Percentiles rank a stretch among this genome's conserved stretches.
phyloP scores from a whole-genome alignment of 2,888 invertebrate genomes.

The Zaprionus bogoriensis region DNA sequence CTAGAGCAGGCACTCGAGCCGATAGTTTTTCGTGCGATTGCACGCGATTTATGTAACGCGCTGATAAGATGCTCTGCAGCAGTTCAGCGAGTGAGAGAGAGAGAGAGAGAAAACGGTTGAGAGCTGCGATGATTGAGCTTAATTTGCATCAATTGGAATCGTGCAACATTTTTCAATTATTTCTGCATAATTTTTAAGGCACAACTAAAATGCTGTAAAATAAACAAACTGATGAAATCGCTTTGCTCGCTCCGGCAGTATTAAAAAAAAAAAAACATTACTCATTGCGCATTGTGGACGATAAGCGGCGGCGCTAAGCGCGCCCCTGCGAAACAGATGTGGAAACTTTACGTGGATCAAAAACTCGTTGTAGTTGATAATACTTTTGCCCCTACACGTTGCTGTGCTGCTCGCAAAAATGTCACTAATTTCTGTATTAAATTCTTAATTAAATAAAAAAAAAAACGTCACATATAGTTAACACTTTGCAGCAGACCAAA shows the following conservation, averaged over 20 bases:
- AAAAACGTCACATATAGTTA: slow-evolving; percentile 60
- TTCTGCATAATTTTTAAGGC: slow-evolving; percentile 9
- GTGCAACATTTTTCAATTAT: slow-evolving; percentile 29
- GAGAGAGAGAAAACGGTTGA: slow-evolving; percentile 2
- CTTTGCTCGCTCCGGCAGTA: slow-evolving; percentile 19
- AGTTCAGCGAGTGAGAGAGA: neutral
- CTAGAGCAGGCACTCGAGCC: slow-evolving; percentile 34
- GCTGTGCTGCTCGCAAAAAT: slow-evolving; percentile 38
- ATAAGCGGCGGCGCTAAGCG: neutral
- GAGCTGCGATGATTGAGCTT: slow-evolving; percentile 52
- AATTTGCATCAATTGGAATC: slow-evolving; percentile 55
- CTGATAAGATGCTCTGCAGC: neutral
- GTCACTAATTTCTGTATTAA: slow-evolving; percentile 56
- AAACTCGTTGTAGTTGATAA: slow-evolving; percentile 43
- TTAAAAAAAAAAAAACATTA: slow-evolving; percentile 21
- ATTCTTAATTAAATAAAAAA: slow-evolving; percentile 57
- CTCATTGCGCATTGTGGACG: slow-evolving; percentile 11
- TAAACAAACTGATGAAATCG: slow-evolving; percentile 1
- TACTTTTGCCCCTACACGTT: slow-evolving; percentile 27
- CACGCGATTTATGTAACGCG: slow-evolving; percentile 14
- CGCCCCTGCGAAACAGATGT: slow-evolving; percentile 10
- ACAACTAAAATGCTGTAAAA: slow-evolving; percentile 11
- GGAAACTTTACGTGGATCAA: slow-evolving; percentile 34
- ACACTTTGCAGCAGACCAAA: slow-evolving; percentile 47
- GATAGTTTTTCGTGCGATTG: slow-evolving; percentile 19